Conservation (phyloP, 2,888 invertebrate genomes). For the Synanthedon andrenaeformis region DNA sequence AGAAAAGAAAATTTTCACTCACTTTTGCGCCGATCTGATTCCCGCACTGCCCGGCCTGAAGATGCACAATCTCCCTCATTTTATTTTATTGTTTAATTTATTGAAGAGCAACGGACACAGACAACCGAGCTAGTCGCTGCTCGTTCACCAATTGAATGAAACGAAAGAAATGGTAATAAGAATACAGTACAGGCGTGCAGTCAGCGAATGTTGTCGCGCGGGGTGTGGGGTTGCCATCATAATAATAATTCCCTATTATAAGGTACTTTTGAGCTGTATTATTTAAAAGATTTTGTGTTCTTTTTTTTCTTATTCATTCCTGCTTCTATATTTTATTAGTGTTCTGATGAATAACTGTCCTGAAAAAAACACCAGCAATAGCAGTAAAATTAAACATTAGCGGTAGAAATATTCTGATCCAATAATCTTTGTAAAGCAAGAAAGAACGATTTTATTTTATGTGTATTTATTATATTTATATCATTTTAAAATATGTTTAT, state of each 20-base stretch:
- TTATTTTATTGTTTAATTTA: conserved; percentile 30
- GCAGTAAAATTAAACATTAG: too few species aligned
- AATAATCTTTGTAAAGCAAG: too few species aligned
- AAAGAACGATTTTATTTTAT: too few species aligned
- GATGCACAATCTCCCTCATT: conserved; percentile 87
- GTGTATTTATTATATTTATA: too few species aligned
- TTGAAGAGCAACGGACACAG: conserved; percentile 7
- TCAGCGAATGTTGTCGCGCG: conserved; percentile 21
- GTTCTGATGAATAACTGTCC: too few species aligned
- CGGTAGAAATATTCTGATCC: too few species aligned
- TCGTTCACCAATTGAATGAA: conserved; percentile 35
- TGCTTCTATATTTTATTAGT: too few species aligned
- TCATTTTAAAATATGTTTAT: too few species aligned
- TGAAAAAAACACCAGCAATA: too few species aligned
- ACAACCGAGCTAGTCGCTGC: conserved; percentile 15
- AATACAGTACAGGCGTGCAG: conserved; percentile 24
- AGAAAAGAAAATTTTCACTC: conserved; percentile 21
- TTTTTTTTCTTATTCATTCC: too few species aligned
- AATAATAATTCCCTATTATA: conserved; percentile 15
- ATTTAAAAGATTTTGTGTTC: not conserved
- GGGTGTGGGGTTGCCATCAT: conserved; percentile 41
- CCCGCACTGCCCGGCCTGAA: conserved; percentile 87
- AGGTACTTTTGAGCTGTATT: not conserved
- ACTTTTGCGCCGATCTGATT: conserved; percentile 82
- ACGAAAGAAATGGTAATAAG: conserved; percentile 34